Percentiles rank a stretch among this genome's conserved stretches.
Conservation (phyloP, 2,888 invertebrate genomes). For the Plebejus melissa region DNA sequence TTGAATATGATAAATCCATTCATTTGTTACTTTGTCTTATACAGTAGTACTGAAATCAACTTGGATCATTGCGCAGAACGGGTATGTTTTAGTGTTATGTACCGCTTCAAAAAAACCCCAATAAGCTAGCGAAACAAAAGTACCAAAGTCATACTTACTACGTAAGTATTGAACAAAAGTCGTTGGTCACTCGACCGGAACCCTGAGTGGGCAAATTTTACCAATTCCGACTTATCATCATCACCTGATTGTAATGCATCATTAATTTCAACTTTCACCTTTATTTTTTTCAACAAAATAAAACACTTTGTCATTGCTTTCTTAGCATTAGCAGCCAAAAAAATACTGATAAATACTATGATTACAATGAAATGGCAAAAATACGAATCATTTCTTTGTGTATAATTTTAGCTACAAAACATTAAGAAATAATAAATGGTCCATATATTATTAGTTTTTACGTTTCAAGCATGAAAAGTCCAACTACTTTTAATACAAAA, state of each 20-base stretch:
- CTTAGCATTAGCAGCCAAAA: neutral
- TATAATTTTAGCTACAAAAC: no score
- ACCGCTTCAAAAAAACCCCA: no score
- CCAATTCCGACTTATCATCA: neutral
- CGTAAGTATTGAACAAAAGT: neutral
- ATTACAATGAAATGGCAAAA: neutral
- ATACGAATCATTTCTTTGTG: no score
- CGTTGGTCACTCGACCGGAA: neutral
- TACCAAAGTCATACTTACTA: constrained; percentile 74
- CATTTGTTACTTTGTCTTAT: no score
- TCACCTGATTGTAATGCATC: neutral
- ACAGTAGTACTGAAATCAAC: no score
- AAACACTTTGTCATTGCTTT: neutral
- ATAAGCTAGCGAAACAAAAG: constrained; percentile 42
- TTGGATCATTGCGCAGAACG: no score
- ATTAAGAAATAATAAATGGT: no score
- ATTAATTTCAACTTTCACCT: neutral
- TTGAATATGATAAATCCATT: no score
- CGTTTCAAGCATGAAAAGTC: no score
- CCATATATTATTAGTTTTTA: no score
- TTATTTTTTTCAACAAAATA: neutral
- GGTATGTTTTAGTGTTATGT: no score
- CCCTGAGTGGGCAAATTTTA: neutral
- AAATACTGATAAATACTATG: neutral
- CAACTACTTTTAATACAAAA: no score